Evolutionary conservation across 2,113 vertebrate species (phyloP), one percentile per base, ranked within the genome.

Genomic region (Notothenia rossii): DNA sequence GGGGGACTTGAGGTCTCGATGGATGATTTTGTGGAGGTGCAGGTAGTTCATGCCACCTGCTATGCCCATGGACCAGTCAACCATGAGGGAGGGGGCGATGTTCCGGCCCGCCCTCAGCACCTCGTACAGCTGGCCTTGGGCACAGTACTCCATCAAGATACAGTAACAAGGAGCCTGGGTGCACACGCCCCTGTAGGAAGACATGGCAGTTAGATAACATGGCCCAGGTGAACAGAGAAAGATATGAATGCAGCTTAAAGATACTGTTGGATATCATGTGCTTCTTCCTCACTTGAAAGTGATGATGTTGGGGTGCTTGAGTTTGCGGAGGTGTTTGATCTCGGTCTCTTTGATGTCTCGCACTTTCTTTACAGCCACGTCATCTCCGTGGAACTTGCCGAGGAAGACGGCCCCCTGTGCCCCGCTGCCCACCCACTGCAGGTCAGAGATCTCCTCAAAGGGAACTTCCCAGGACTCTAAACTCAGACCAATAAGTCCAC

Each of bases 1-100:
- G 75, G 98, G 98, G 2, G 98, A 99, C 73, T 99, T 99, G 92
- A 99, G 97, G 93, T 99, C 98, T 65, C 98, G 90, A 91, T 99
- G 98, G 93, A 99, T 99, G 93, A 99, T 99, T 95, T 99, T 99
- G 94, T 99, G 98, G 63, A 99, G 96, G 90, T 99, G 98, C 72
- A 99, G 95, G 95, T 99, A 99, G 95, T 99, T 99, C 98, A 99
- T 99, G 92, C 98, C 98, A 0, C 98, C 98, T 0, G 98, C 98
- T 5, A 99, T 99, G 91, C 98, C 97, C 98, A 99, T 99, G 91
- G 98, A 96, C 98, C 98, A 99, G 90, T 99, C 98, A 1, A 99
- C 97, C 78, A 99, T 93, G 50, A 99, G 95, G 0, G 97, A 97
- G 0, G 98, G 98, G 0, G 97, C 98, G 89, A 99, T 98, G 85